These are phyloP conservation scores for Epinotia brunnichana DNA, from an alignment of 2,888 invertebrate species.

Conservation along the genomic window DNA sequence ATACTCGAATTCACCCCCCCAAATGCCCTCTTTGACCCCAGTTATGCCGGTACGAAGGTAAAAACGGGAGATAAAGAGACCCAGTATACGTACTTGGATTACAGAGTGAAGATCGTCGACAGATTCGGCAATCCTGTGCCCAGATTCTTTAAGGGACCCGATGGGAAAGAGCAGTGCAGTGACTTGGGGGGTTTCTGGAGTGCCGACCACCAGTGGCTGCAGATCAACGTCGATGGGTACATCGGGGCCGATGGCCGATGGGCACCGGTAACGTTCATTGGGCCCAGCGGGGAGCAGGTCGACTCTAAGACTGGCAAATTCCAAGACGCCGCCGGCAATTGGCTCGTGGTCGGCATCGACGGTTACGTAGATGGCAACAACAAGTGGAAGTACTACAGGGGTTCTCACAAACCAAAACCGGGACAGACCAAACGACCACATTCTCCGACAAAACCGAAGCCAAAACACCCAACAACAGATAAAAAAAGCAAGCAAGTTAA, in stretches of 20 bases:
- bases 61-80: slow-evolving; percentile 56
- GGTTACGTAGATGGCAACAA: slow-evolving; percentile 68
- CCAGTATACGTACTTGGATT: slow-evolving; percentile 75
- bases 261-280: slow-evolving; percentile 70
- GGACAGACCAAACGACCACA: background rate
- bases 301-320: slow-evolving; percentile 71
- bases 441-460: background rate
- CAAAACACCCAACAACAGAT: background rate
- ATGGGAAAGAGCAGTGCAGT: slow-evolving; percentile 76
- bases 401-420: slow-evolving; percentile 46
- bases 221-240: slow-evolving; percentile 74
- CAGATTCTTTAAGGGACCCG: slow-evolving; percentile 73
- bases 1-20: slow-evolving; percentile 79
- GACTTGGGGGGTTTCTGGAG: slow-evolving; percentile 79
- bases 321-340: slow-evolving; percentile 62
- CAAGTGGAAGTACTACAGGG: slow-evolving; percentile 68
- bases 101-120: slow-evolving; percentile 71
- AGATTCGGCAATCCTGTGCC: slow-evolving; percentile 71
- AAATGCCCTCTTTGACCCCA: slow-evolving; percentile 67
- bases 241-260: slow-evolving; percentile 72
- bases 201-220: slow-evolving; percentile 70
- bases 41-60: slow-evolving; percentile 64
- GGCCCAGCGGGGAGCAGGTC: slow-evolving; percentile 69
- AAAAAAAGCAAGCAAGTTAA: slow-evolving; percentile 28
- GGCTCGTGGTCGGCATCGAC: slow-evolving; percentile 72